These are phyloP conservation scores for Selene dorsalis DNA, from an alignment of 2,797 vertebrate genomes.

Conservation along the genomic window DNA sequence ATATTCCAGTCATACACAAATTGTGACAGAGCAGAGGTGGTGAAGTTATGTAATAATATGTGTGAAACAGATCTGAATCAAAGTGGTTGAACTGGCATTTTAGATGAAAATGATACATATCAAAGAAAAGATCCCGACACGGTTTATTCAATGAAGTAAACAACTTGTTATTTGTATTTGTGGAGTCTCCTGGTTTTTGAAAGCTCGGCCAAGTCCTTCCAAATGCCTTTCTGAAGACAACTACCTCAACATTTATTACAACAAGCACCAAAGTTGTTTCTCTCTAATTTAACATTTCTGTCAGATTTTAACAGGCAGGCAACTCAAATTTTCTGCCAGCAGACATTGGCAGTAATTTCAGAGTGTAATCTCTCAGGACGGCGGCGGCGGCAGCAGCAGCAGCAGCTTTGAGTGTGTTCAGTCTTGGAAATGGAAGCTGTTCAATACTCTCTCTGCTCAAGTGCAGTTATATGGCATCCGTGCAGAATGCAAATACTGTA, in stretches of 20 bases:
- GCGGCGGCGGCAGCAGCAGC: slow-evolving; percentile 2
- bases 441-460: slow-evolving; percentile 23
- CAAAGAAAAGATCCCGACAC: slow-evolving; percentile 5
- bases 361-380: slow-evolving; percentile 42
- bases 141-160: slow-evolving; percentile 20
- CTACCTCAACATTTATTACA: slow-evolving; percentile 25
- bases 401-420: slow-evolving; percentile 31
- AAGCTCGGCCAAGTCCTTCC: neutral
- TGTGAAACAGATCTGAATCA: neutral
- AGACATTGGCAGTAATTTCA: slow-evolving; percentile 40
- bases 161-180: slow-evolving; percentile 21
- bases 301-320: slow-evolving; percentile 17
- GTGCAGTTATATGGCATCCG: neutral
- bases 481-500: neutral
- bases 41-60: neutral
- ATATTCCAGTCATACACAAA: too few species aligned
- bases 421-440: slow-evolving; percentile 34
- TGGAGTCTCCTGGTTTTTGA: slow-evolving; percentile 17
- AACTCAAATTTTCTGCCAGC: slow-evolving; percentile 37
- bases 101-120: slow-evolving; percentile 19
- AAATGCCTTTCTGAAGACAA: slow-evolving; percentile 15
- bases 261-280: slow-evolving; percentile 19
- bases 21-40: too few species aligned
- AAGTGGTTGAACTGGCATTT: slow-evolving; percentile 2
- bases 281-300: slow-evolving; percentile 7